Evolutionary conservation across 2,888 invertebrate genomes (phyloP), one percentile per base, ranked within the genome.

Genomic region (Cheilosia vernalis): DNA sequence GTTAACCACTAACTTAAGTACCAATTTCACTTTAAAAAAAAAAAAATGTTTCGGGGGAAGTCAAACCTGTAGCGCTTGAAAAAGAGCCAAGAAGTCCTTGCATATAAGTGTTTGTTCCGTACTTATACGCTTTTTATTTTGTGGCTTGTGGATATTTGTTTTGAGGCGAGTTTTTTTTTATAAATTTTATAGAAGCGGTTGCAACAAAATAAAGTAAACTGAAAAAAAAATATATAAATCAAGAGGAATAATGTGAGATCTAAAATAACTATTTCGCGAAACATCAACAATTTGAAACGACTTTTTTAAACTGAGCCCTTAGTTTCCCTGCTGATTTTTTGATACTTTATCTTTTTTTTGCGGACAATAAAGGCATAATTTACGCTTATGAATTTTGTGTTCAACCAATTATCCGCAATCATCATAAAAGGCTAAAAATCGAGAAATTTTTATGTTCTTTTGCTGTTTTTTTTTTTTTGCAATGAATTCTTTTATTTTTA

Each of bases 331-430:
- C 42, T 53, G 70, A 81, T 81, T 81, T 81, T 81, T 81, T 81
- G 33, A 70, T 73, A 64, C 73, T 64, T 80, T 61, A 73, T 66
- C 70, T 37, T 13, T 74, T 74, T 69, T 74, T 69, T 85, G 85
- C 85, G 85, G 85, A 85, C 85, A 85, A 85, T 81, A 76, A 77
- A 76, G 84, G 84, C 80, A 84, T 84, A 80, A 80, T 84, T 84
- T 47, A 77, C 77, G 76, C 66, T 67, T 73, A 67, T 51, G 47
- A 87, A 70, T 88, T 88, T 88, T 90, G 91, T 91, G 91, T 90
- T 90, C 91, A 91, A 91, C 91, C 91, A 91, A 91, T 91, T 91
- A 91, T 91, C 91, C 91, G 91, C 91, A 91, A 91, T 91, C 91
- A 91, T 91, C 91, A 91, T 91, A 88, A 90, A 89, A 88, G 87